Percentiles rank a stretch among this genome's conserved stretches.
These are phyloP conservation scores for Vanessa cardui DNA, from an alignment of 2,888 invertebrate species.

Conservation along the genomic window DNA sequence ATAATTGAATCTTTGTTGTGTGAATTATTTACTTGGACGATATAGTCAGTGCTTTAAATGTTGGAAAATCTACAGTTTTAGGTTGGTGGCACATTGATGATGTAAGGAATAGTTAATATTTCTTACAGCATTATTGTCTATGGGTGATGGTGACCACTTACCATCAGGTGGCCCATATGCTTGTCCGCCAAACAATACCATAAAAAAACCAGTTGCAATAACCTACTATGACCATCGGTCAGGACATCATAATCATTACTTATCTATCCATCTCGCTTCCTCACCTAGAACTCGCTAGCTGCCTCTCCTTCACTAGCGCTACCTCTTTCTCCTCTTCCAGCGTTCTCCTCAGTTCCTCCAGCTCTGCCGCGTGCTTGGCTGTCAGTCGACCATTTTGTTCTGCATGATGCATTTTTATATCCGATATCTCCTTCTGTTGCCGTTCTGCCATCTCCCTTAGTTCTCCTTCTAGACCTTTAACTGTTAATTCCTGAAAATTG, in stretches of 20 bases:
- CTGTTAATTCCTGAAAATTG: slow-evolving; percentile 86
- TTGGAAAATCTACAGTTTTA: too few relatives aligned
- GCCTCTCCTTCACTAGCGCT: slow-evolving; percentile 72
- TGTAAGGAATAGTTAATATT: too few relatives aligned
- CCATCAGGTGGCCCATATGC: too few relatives aligned
- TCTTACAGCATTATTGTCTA: too few relatives aligned
- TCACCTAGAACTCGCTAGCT: slow-evolving; percentile 71
- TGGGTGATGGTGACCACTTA: too few relatives aligned
- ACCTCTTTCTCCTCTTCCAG: slow-evolving; percentile 70
- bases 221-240: too few relatives aligned
- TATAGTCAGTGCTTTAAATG: too few relatives aligned
- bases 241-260: too few relatives aligned
- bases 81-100: too few relatives aligned
- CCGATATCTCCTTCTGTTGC: slow-evolving; percentile 85
- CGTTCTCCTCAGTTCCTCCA: slow-evolving; percentile 82
- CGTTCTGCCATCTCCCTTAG: slow-evolving; percentile 89
- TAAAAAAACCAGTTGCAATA: too few relatives aligned
- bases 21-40: not conserved
- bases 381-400: slow-evolving; percentile 68
- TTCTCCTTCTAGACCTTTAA: slow-evolving; percentile 94
- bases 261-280: not conserved
- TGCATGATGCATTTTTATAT: slow-evolving; percentile 72
- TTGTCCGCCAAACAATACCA: too few relatives aligned
- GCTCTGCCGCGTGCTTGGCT: slow-evolving; percentile 68
- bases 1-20: too few relatives aligned